Base-by-base conservation (phyloP, 53 echinoderm and acorn worm species). In the Hippasteria phrygiana region DNA sequence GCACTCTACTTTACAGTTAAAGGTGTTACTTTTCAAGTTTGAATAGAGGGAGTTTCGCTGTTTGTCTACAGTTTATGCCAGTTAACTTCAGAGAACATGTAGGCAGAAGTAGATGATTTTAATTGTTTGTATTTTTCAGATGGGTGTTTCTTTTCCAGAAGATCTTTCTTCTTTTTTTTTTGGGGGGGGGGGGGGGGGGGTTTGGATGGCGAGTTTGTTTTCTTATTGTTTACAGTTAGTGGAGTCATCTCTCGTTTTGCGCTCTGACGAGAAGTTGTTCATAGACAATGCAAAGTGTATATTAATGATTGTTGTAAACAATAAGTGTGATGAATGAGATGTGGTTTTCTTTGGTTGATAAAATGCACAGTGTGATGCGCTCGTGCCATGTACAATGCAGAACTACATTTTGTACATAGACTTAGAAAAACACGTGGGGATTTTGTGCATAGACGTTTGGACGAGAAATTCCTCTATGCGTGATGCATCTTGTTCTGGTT, bases 281-380 rank as follows among this genome's bases (percentile, higher is more conserved):
- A 42, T 73, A 43, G 73, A 43, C 73, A 73, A 42, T 73, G 73
- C 42, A 73, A 73, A 67, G 34, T 26, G n/a, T 65, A 29, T 82
- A 65, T 45, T 59, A 65, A 40, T 43, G 34, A 64, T 46, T 82
- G 46, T 65, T 82, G 82, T 82, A 65, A 47, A 66, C 82, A 82
- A 62, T 55, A 55, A 73, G 45, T 50, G 31, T 65, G 82, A 46
- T 82, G 42, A 43, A 17, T 41, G 59, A 56, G n/a, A 55, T 56
- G 41, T 41, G 40, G 37, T 82, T 31, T 73, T 14, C 6, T 41
- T 41, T 43, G 24, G 35, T 41, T 73, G 12, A 62, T 14, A 5
- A 22, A 22, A 62, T 14, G 24, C 62, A 73, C 32, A 66, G 5
- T 8, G 34, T 33, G 13, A 32, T 41, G 6, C n/a, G 69, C 34